Evolutionary conservation across 2,888 invertebrate genomes (phyloP).

Genomic region (Spilosoma lubricipeda): DNA sequence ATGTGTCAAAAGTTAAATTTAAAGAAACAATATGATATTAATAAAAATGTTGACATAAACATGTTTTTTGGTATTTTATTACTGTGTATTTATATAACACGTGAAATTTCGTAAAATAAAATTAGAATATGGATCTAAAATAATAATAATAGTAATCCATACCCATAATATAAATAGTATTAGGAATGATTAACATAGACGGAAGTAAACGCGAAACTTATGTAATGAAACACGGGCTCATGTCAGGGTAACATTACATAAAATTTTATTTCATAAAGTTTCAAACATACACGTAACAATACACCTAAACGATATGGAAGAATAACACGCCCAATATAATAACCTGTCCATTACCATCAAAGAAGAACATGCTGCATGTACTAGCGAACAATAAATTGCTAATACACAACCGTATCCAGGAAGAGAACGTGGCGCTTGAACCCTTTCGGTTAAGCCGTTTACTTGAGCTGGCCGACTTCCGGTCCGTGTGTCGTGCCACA

Average conservation of each 20-base stretch:
- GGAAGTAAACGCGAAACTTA: not conserved
- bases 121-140: not conserved
- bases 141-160: not conserved
- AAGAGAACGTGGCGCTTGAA: constrained; percentile 41
- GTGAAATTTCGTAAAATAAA: not conserved
- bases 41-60: not conserved
- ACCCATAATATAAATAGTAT: not conserved
- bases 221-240: not conserved
- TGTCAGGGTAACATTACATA: not conserved
- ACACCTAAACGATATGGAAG: not conserved
- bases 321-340: constrained; percentile 20
- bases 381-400: constrained; percentile 38
- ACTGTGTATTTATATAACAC: not conserved
- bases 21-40: too few relatives aligned
- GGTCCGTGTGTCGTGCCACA: constrained; percentile 49
- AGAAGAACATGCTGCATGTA: constrained; percentile 24
- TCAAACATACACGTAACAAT: constrained; percentile 5
- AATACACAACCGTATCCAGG: constrained; percentile 36
- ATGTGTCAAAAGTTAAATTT: too few relatives aligned
- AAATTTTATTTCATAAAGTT: not conserved
- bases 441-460: constrained; percentile 59
- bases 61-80: not conserved
- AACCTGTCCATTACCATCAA: constrained; percentile 26
- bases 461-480: constrained; percentile 46
- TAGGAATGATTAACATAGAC: not conserved